Evolutionary conservation across 2,113 vertebrate genomes (phyloP), one percentile per base, ranked within the genome.

Genomic region (Delphinus delphis): DNA sequence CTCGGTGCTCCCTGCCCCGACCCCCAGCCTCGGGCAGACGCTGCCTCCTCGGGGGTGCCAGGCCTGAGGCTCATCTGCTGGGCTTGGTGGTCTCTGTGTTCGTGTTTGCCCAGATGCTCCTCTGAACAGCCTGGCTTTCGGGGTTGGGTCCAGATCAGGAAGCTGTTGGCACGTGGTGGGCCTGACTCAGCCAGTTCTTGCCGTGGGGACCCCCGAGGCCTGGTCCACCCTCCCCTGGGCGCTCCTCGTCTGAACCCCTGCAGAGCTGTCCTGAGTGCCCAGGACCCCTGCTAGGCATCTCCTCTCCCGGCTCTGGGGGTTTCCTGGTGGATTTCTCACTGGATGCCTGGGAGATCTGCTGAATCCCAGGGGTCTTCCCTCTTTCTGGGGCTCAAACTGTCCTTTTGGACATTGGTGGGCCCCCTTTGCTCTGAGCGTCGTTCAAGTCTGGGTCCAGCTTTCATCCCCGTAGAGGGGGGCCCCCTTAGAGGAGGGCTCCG

Each of bases 301-400:
- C 77, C 26, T 1, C 6, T 28, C 68, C 8, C 4, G 25, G 36
- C 58, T 10, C 47, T 0, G 0, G 2, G 15, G 1, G 47, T 4
- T 23, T 31, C 0, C 55, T 71, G 0, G 0, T 38, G 44, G 33
- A 0, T n/a, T 73, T 65, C 86, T 1, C 0, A 13, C 23, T 92
- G 60, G 62, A 13, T 2, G 50, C 65, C 50, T 15, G 8, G 73
- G 77, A 47, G 79, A 38, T n/a, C 58, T 73, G n/a, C 53, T n/a
- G 93, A 53, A 36, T 70, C 77, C 76, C 21, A 1, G 31, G 4
- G 36, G 17, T 1, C 5, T 18, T 81, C 36, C 10, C 5, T 68
- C 60, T 65, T 33, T 28, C 2, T 1, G 18, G 60, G 63, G 12
- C 21, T 10, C n/a, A 36, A 5, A 60, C 21, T 6, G 10, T 33